These are phyloP conservation scores for Catharus minimus DNA, from an alignment of 2,113 vertebrate genomes.

Conservation along the genomic window DNA sequence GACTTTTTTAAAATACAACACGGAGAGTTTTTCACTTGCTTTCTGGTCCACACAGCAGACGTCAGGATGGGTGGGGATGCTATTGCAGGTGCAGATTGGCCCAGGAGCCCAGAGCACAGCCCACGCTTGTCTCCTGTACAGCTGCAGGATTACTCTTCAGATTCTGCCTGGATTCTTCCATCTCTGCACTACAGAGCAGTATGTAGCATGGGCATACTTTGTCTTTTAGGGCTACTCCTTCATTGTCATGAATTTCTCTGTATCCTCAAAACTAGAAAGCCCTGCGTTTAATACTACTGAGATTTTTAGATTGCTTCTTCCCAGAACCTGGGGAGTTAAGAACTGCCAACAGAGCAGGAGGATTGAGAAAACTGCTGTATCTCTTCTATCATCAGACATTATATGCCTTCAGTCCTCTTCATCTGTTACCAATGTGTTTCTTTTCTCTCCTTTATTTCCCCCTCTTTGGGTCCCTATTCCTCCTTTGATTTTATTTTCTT, in stretches of 20 bases:
- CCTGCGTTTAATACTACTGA: fast-evolving
- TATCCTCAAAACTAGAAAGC: not conserved
- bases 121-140: not conserved
- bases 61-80: not conserved
- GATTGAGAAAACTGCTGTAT: not conserved
- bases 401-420: not conserved
- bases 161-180: not conserved
- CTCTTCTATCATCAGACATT: not conserved
- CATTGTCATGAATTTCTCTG: not conserved
- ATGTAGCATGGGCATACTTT: not conserved
- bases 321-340: not conserved
- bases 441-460: not conserved
- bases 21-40: not conserved
- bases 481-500: not conserved
- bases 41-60: not conserved
- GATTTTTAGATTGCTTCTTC: not conserved
- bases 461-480: not conserved
- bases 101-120: not conserved
- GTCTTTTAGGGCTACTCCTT: not conserved
- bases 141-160: not conserved
- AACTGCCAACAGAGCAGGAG: not conserved
- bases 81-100: not conserved
- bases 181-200: not conserved
- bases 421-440: not conserved
- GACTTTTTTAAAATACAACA: not conserved